Percentiles rank a stretch among this genome's conserved stretches.
phyloP scores from a whole-genome alignment of 2,888 invertebrate genomes.

The Leptinotarsa tumamoca region DNA sequence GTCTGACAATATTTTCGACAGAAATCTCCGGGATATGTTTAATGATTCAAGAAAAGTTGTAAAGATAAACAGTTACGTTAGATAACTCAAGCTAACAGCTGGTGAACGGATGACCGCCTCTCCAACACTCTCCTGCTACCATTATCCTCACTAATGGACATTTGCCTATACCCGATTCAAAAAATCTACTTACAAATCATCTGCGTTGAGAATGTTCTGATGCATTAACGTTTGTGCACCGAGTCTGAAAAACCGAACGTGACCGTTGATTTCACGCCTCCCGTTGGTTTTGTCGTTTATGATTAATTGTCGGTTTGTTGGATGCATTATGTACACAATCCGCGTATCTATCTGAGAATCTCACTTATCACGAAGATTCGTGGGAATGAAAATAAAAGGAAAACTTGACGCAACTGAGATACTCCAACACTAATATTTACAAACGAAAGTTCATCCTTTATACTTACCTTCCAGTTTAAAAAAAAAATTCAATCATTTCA shows the following conservation, averaged over 20 bases:
- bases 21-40: conserved; percentile 23
- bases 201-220: not conserved
- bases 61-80: conserved; percentile 49
- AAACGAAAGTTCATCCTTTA: too few species aligned
- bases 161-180: conserved; percentile 13
- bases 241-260: conserved; percentile 14
- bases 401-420: too few species aligned
- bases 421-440: too few species aligned
- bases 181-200: conserved; percentile 4
- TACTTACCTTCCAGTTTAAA: too few species aligned
- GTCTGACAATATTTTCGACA: not conserved
- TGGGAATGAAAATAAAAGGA: too few species aligned
- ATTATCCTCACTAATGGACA: conserved; percentile 14
- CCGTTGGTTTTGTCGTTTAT: conserved; percentile 33
- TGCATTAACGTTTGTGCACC: conserved; percentile 10
- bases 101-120: conserved; percentile 37
- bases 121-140: conserved; percentile 1
- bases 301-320: conserved; percentile 22
- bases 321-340: not conserved
- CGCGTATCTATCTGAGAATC: not conserved
- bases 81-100: conserved; percentile 48
- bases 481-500: too few species aligned
- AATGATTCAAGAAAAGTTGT: conserved; percentile 38
- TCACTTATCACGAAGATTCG: not conserved
- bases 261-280: conserved; percentile 30